phyloP scores from a whole-genome alignment of 2,797 vertebrate genomes.

The Liparis tanakae region DNA sequence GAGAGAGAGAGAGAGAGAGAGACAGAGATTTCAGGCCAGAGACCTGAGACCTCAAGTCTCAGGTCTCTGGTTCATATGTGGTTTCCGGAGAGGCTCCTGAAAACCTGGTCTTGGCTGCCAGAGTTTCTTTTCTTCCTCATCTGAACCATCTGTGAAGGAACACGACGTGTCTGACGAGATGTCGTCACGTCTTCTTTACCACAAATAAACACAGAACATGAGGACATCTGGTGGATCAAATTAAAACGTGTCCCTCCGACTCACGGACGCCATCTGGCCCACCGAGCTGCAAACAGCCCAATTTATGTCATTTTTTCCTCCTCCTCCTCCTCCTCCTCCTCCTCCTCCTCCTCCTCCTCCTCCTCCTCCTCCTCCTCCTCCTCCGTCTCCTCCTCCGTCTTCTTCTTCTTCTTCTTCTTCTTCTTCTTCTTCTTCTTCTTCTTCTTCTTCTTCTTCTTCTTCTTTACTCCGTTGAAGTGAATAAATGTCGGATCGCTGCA shows the following conservation, averaged over 20 bases:
- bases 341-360: no score
- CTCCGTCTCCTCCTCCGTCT: no score
- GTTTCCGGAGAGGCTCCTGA: no score
- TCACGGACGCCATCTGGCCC: conserved; percentile 56
- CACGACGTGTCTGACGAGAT: conserved; percentile 32
- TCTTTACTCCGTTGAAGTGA: conserved; percentile 5
- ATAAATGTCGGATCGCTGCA: conserved; percentile 43
- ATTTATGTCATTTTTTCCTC: conserved; percentile 43
- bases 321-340: no score
- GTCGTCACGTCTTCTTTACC: conserved; percentile 33
- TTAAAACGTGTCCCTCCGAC: conserved; percentile 59
- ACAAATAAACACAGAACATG: conserved; percentile 48
- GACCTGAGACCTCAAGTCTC: no score
- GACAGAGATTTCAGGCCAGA: no score
- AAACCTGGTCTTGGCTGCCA: no score
- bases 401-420: not conserved
- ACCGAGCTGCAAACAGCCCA: conserved; percentile 44
- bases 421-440: no score
- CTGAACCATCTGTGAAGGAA: not conserved
- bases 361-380: not conserved
- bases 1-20: no score
- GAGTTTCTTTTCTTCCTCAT: no score
- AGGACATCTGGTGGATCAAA: conserved; percentile 70
- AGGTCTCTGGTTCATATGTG: no score
- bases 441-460: not conserved